Evolutionary conservation across 2,113 vertebrate species (phyloP).

Genomic region (Grantiella picta): DNA sequence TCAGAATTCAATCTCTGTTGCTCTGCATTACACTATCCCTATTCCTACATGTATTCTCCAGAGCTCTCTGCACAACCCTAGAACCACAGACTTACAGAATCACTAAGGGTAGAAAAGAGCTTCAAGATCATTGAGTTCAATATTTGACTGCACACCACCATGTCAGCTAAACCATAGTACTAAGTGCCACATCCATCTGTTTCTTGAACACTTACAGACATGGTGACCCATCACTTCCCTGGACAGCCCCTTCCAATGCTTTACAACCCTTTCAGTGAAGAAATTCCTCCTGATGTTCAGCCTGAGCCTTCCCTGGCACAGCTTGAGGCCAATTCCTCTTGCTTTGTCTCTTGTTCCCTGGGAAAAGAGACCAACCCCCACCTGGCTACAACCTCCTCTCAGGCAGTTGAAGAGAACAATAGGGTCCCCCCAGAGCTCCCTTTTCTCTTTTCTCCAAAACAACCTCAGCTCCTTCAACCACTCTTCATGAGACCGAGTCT

Average conservation of each 20-base stretch:
- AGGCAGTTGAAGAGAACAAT: background rate
- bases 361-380: background rate
- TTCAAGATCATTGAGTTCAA: background rate
- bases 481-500: background rate
- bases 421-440: background rate
- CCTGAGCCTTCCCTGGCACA: background rate
- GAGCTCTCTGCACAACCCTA: background rate
- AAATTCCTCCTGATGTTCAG: background rate
- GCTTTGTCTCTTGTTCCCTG: background rate
- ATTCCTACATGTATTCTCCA: background rate
- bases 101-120: background rate
- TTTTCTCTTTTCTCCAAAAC: background rate
- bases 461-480: background rate
- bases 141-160: background rate
- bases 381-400: background rate
- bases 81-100: background rate
- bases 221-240: background rate
- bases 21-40: background rate
- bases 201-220: background rate
- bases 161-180: background rate
- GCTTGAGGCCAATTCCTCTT: background rate
- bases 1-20: background rate
- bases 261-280: background rate
- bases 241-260: background rate
- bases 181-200: background rate